These are phyloP conservation scores for Orius laevigatus DNA, from an alignment of 1,140 invertebrate genomes.

Conservation along the genomic window DNA sequence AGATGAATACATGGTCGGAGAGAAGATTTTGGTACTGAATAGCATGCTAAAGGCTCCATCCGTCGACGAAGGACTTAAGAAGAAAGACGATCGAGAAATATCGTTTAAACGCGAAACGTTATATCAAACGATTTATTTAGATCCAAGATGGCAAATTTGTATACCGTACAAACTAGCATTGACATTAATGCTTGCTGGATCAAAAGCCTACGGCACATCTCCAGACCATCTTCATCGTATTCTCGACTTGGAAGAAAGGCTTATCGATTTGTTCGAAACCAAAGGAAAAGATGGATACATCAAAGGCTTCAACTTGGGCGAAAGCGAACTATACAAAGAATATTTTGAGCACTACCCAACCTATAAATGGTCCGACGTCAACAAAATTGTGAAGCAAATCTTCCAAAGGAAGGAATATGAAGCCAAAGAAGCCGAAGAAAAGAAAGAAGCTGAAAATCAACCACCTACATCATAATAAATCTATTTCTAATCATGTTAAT, in stretches of 20 bases:
- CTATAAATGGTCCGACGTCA: constrained; percentile 4
- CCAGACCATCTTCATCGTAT: constrained; percentile 4
- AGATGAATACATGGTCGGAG: constrained; percentile 1
- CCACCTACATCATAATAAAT: too few species aligned
- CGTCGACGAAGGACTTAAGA: background rate
- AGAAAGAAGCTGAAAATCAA: too few species aligned
- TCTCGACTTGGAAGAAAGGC: background rate
- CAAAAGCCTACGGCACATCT: constrained; percentile 4
- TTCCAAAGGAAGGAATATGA: background rate
- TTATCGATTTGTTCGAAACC: background rate
- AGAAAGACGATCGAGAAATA: background rate
- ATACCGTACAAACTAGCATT: constrained; percentile 4
- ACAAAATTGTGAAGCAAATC: background rate
- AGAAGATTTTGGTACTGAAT: constrained; percentile 1
- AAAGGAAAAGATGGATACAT: constrained; percentile 1
- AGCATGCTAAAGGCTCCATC: background rate
- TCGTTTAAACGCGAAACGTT: background rate
- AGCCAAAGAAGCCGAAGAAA: too few species aligned
- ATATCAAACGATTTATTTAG: background rate
- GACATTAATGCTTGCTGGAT: constrained; percentile 1
- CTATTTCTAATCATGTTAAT: too few species aligned
- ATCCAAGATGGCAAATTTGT: constrained; percentile 6
- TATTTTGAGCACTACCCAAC: background rate
- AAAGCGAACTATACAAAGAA: constrained; percentile 7
- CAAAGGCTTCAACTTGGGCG: background rate